These are phyloP conservation scores for Trichogramma pretiosum DNA, from an alignment of 1,140 invertebrate species.

Conservation along the genomic window DNA sequence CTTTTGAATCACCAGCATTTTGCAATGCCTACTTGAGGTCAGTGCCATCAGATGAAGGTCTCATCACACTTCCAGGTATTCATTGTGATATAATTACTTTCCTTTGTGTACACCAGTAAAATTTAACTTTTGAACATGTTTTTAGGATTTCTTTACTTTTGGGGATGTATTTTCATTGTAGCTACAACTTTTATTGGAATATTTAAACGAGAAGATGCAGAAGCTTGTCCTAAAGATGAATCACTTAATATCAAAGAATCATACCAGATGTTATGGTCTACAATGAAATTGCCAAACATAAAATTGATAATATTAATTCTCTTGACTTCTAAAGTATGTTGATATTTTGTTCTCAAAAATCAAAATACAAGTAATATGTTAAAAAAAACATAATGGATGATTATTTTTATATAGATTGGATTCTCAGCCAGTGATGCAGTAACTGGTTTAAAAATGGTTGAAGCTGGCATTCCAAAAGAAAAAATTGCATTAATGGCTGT, in stretches of 20 bases:
- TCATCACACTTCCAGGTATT: slow-evolving; percentile 84
- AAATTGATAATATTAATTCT: slow-evolving; percentile 69
- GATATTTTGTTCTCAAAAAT: too few relatives aligned
- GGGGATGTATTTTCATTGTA: slow-evolving; percentile 86
- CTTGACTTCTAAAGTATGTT: slow-evolving; percentile 79
- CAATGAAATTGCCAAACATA: slow-evolving; percentile 77
- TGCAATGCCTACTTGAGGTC: slow-evolving; percentile 86
- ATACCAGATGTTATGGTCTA: slow-evolving; percentile 75
- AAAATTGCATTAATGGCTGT: slow-evolving; percentile 85
- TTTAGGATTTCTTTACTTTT: slow-evolving; percentile 86
- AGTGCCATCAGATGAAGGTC: slow-evolving; percentile 56
- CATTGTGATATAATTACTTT: too few relatives aligned
- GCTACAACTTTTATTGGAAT: slow-evolving; percentile 84
- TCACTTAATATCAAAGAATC: slow-evolving; percentile 65
- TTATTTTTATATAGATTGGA: slow-evolving; percentile 59
- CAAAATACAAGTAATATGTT: too few relatives aligned
- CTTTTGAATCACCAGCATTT: slow-evolving; percentile 93
- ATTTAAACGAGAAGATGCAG: slow-evolving; percentile 75
- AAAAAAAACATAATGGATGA: background rate
- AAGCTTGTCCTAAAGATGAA: slow-evolving; percentile 37
- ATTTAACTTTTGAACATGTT: slow-evolving; percentile 16
- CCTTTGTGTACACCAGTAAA: too few relatives aligned
- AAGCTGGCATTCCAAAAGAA: slow-evolving; percentile 92
- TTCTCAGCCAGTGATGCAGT: slow-evolving; percentile 95
- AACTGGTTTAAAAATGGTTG: slow-evolving; percentile 88